Conservation (phyloP, 2,797 vertebrate genomes). For the Holocentrus rufus region DNA sequence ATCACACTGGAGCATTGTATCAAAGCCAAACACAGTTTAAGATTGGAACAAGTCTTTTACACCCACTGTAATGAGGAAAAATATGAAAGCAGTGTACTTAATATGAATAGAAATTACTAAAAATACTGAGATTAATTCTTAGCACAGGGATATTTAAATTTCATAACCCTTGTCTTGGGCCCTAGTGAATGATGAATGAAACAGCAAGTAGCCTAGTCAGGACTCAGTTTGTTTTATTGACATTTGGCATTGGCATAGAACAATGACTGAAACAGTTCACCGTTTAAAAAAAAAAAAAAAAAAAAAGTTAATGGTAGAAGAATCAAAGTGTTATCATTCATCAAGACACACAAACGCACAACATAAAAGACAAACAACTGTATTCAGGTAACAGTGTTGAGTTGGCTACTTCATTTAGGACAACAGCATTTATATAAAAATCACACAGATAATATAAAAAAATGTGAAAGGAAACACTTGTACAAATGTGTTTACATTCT, state of each 20-base stretch:
- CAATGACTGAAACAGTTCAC: conserved; percentile 52
- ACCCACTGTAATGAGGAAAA: not conserved
- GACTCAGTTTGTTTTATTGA: conserved; percentile 69
- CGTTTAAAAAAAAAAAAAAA: conserved; percentile 50
- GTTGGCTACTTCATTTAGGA: conserved; percentile 75
- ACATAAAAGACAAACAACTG: conserved; percentile 60
- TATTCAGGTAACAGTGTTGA: conserved; percentile 73
- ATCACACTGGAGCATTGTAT: not conserved
- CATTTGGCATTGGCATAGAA: conserved; percentile 56
- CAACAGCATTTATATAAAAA: conserved; percentile 67
- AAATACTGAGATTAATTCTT: too few relatives aligned
- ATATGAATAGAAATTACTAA: too few relatives aligned
- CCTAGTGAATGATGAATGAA: not conserved
- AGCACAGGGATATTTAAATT: too few relatives aligned
- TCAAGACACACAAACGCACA: conserved; percentile 59
- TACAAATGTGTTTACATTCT: conserved; percentile 60
- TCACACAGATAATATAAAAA: conserved; percentile 56
- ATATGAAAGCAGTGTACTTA: too few relatives aligned
- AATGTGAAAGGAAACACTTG: conserved; percentile 42
- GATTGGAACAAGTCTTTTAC: too few relatives aligned
- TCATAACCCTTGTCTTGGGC: too few relatives aligned
- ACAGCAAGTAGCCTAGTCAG: not conserved
- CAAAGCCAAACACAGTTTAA: too few relatives aligned
- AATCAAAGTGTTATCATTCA: conserved; percentile 73
- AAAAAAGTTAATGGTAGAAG: conserved; percentile 60